Conservation (phyloP, 2,888 invertebrate species). For the Aplocera efformata region DNA sequence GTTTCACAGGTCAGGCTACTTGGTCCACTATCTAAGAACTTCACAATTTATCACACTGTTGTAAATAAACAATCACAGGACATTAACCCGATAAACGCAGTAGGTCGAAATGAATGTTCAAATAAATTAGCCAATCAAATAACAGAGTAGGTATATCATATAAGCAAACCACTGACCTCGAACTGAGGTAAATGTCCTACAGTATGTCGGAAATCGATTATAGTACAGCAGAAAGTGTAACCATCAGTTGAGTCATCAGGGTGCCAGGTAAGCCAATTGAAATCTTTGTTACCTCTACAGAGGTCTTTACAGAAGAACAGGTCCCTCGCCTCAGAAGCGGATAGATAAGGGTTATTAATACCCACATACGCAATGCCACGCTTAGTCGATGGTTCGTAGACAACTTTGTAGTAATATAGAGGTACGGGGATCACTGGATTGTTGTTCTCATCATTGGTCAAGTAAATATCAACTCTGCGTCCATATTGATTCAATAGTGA, state of each 20-base stretch:
- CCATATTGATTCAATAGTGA: conserved; percentile 68
- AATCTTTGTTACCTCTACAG: conserved; percentile 66
- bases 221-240: conserved; percentile 81
- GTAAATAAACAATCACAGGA: conserved; percentile 22
- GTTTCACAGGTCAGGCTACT: conserved; percentile 8
- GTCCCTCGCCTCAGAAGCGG: conserved; percentile 40
- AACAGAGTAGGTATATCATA: conserved; percentile 27
- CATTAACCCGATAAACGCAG: conserved; percentile 18
- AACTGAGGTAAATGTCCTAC: conserved; percentile 77
- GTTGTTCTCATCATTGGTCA: conserved; percentile 56
- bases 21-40: conserved; percentile 14
- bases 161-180: conserved; percentile 58
- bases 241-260: conserved; percentile 70
- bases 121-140: conserved; percentile 5
- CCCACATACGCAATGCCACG: conserved; percentile 81
- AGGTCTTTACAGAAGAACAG: conserved; percentile 73
- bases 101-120: conserved; percentile 2
- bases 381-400: conserved; percentile 71
- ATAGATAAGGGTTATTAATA: conserved; percentile 82
- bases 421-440: conserved; percentile 70
- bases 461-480: conserved; percentile 54
- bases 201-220: conserved; percentile 72
- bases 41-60: conserved; percentile 7
- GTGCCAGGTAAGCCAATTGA: conserved; percentile 82
- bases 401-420: conserved; percentile 72